Base-by-base conservation (phyloP, 2,888 invertebrate genomes). In the Pyrochroa serraticornis region DNA sequence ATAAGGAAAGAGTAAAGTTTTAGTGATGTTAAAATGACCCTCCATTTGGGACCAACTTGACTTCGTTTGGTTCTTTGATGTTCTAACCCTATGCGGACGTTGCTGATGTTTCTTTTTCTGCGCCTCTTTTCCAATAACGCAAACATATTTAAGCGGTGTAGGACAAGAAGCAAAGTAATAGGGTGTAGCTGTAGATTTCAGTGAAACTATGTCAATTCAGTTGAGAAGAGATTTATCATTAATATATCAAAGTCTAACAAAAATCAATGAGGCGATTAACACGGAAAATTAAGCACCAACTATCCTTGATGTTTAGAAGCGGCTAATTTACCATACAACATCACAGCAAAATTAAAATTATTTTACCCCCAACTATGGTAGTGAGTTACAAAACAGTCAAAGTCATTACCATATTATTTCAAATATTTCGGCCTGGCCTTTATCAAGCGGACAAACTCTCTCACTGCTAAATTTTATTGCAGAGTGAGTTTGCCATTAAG, bases 11-110 rank as follows among this genome's bases (percentile, higher is more conserved):
- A 58, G 59, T 60, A 63, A 65, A 66, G 62, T 66, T 64, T 65
- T 62, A 62, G 63, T 61, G 59, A 66, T 63, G 66, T 61, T 66
- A 66, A 66, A 66, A 66, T 66, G 66, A 66, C 66, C 62, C 64
- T 66, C 61, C 66, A 66, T 66, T 66, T 65, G 63, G 64, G 64
- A 64, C 57, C 63, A 63, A 66, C 64, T 64, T 61, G 59, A 63
- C 64, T 64, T 66, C 64, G 64, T 66, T 66, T 60, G 52, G 55
- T 59, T 63, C 63, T 65, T 65, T 67, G 67, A 67, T 65, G 67
- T 65, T 58, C 51, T 50, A 64, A 64, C 61, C 65, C 64, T 65
- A 49, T 56, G 45, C 60, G 42, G 60, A 48, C 52, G 43, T 50
- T 49, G 22, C 22, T 22, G 51, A 56, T 53, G 55, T 49, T 50